Conservation (phyloP, 1,140 invertebrate species). For the Oreohelix idahoensis region DNA sequence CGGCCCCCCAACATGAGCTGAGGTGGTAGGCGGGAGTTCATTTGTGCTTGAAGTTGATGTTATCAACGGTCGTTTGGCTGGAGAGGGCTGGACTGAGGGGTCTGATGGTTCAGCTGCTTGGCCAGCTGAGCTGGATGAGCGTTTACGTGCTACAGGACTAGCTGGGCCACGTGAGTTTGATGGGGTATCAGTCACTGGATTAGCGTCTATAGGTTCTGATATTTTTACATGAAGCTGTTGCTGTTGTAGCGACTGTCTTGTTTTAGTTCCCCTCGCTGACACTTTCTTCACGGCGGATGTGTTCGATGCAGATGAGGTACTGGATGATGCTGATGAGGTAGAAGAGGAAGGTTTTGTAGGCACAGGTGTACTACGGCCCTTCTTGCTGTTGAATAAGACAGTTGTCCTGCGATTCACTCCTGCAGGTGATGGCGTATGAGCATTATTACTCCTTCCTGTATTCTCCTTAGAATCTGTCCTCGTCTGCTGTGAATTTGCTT, state of each 20-base stretch:
- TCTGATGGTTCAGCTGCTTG: conserved; percentile 7
- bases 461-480: conserved; percentile 29
- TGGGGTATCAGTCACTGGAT: not conserved
- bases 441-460: conserved; percentile 30
- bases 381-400: conserved; percentile 84
- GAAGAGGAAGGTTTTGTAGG: conserved; percentile 47
- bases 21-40: conserved; percentile 34
- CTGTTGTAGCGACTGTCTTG: conserved; percentile 53
- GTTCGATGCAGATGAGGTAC: conserved; percentile 28
- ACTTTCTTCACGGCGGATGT: conserved; percentile 28
- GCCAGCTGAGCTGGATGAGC: conserved; percentile 60
- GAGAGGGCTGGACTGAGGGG: not conserved
- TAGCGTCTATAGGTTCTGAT: conserved; percentile 33
- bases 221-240: conserved; percentile 39
- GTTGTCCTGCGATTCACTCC: conserved; percentile 87
- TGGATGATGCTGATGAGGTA: conserved; percentile 42
- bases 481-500: not conserved
- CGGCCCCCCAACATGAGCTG: conserved; percentile 48
- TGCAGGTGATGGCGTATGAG: conserved; percentile 67
- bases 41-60: conserved; percentile 25
- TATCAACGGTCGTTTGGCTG: conserved; percentile 52
- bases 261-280: conserved; percentile 43
- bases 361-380: conserved; percentile 73
- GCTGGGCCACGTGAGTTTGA: conserved; percentile 41
- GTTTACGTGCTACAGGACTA: conserved; percentile 58